A percentile compares a stretch with the other conserved stretches of the same genome.
These are phyloP conservation scores for Gyps fulvus DNA, from an alignment of 2,113 vertebrate species.

Conservation along the genomic window DNA sequence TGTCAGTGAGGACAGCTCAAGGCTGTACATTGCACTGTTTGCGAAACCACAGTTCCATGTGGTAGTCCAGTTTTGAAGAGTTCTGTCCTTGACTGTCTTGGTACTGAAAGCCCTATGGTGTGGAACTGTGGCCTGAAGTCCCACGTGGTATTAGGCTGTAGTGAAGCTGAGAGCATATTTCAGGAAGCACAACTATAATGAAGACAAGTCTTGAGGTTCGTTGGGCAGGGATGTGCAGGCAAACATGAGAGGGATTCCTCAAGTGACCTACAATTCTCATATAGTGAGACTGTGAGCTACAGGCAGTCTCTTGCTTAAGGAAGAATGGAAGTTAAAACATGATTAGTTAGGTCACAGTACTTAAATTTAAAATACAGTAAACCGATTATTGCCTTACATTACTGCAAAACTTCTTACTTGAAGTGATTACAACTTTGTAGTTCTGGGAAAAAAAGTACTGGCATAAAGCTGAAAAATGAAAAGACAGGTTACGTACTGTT, in stretches of 20 bases:
- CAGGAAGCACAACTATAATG: neutral
- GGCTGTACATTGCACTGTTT: neutral
- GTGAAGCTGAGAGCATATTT: neutral
- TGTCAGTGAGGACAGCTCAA: neutral
- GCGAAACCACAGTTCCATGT: neutral
- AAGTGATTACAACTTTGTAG: neutral
- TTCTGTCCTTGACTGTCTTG: neutral
- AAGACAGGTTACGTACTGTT: neutral
- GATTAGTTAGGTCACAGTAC: neutral
- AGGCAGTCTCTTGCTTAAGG: neutral
- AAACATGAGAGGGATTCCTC: neutral
- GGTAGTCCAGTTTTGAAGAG: neutral
- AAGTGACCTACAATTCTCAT: neutral
- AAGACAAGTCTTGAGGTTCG: neutral
- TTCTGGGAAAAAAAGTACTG: neutral
- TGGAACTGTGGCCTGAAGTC: neutral
- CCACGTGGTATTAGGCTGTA: accelerated
- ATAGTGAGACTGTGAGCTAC: neutral
- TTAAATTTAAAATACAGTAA: neutral
- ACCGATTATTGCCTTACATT: neutral
- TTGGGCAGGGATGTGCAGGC: neutral
- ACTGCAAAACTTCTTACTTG: neutral
- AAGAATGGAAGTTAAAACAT: neutral
- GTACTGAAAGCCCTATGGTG: neutral
- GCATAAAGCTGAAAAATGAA: neutral